phyloP scores from a whole-genome alignment of 2,113 vertebrate species.

The Pollimyrus isidori region DNA sequence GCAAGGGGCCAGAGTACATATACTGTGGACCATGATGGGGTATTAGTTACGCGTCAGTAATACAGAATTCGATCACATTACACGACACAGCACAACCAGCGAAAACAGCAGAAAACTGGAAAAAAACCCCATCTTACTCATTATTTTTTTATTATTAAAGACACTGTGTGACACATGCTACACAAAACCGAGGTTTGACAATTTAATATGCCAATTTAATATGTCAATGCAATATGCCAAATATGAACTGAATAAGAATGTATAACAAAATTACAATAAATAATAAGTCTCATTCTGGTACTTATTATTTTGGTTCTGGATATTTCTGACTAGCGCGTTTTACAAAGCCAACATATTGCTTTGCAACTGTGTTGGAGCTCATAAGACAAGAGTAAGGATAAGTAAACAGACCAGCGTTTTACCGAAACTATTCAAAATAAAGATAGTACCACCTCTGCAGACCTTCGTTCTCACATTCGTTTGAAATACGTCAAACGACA shows the following conservation, averaged over 20 bases:
- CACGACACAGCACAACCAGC: neutral
- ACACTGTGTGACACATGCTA: neutral
- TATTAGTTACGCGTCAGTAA: neutral
- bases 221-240: too few species aligned
- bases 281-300: neutral
- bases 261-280: neutral
- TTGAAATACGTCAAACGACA: neutral
- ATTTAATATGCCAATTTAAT: neutral
- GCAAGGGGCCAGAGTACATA: neutral
- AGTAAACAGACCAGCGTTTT: neutral
- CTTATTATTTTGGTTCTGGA: neutral
- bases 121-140: neutral
- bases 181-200: neutral
- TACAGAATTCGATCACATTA: neutral
- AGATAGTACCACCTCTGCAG: neutral
- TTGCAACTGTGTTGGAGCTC: neutral
- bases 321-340: neutral
- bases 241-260: neutral
- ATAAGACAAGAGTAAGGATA: neutral
- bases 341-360: neutral
- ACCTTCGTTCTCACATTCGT: neutral
- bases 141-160: neutral
- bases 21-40: neutral
- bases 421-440: neutral
- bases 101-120: neutral